Evolutionary conservation across 2,113 vertebrate genomes (phyloP).

Genomic region (Elgaria multicarinata): DNA sequence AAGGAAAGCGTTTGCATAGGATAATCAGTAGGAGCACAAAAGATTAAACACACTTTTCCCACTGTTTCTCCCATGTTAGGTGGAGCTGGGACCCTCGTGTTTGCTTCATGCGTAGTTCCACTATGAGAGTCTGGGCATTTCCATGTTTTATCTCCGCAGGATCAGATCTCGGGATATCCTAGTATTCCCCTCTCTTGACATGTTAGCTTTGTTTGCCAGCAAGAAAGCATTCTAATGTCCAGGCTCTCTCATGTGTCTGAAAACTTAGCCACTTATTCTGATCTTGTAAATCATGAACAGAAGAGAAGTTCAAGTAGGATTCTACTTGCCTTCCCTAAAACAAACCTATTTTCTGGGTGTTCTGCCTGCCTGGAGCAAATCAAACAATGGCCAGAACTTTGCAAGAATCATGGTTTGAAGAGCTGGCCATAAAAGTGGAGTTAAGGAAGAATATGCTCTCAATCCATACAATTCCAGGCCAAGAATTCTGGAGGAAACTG

Average conservation of each 20-base stretch:
- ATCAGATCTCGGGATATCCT: not conserved
- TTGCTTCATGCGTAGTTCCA: not conserved
- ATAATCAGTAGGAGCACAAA: not conserved
- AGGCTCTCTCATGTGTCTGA: not conserved
- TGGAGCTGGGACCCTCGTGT: not conserved
- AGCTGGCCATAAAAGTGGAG: not conserved
- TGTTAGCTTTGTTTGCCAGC: not conserved
- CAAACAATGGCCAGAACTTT: not conserved
- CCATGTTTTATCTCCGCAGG: not conserved
- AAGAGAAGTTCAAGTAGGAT: not conserved
- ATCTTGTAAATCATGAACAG: not conserved
- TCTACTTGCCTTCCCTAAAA: not conserved
- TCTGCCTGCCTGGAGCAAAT: not conserved
- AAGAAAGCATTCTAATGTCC: not conserved
- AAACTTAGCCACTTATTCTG: not conserved
- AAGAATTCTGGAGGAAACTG: not conserved
- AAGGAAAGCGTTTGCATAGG: not conserved
- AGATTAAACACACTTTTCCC: not conserved
- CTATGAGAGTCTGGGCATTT: not conserved
- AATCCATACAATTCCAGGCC: not conserved
- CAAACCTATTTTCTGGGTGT: not conserved
- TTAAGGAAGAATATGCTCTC: not conserved
- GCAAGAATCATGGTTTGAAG: not conserved
- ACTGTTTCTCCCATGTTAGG: not conserved
- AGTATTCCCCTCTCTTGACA: not conserved